Evolutionary conservation across 2,113 vertebrate genomes (phyloP).

Genomic region (Neofelis nebulosa): DNA sequence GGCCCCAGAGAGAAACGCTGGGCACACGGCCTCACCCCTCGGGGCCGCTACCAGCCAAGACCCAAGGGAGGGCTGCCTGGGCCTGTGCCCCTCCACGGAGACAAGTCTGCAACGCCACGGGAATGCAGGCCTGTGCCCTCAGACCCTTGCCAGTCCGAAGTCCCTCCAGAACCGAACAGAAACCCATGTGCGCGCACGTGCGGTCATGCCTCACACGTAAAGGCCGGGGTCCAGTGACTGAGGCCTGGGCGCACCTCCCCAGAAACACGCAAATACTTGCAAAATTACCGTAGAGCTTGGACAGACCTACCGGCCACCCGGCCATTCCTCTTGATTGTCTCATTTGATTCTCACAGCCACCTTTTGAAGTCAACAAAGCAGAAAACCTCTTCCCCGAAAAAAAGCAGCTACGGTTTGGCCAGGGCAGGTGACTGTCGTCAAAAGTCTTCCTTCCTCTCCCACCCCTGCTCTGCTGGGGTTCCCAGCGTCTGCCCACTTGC

Average conservation of each 20-base stretch:
- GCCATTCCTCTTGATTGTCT: not conserved
- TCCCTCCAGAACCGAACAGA: not conserved
- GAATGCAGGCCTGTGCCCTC: rapidly evolving
- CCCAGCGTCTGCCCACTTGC: rapidly evolving
- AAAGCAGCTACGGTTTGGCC: not conserved
- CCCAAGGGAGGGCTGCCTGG: not conserved
- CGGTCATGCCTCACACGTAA: rapidly evolving
- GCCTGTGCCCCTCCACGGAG: rapidly evolving
- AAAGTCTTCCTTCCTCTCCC: not conserved
- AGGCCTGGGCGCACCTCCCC: rapidly evolving
- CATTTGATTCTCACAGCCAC: not conserved
- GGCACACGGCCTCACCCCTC: no score
- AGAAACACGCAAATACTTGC: rapidly evolving
- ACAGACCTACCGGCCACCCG: rapidly evolving
- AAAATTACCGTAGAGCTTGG: not conserved
- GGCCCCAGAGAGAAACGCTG: not conserved
- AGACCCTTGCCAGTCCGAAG: not conserved
- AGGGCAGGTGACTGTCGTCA: not conserved
- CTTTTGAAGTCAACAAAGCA: not conserved
- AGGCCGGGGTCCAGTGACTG: rapidly evolving
- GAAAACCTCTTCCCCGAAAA: not conserved
- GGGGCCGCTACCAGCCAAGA: not conserved
- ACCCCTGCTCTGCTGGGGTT: not conserved
- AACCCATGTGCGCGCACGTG: rapidly evolving
- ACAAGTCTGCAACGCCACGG: rapidly evolving